Evolutionary conservation across 2,888 invertebrate species (phyloP).

Genomic region (Acanthopleura granulata): DNA sequence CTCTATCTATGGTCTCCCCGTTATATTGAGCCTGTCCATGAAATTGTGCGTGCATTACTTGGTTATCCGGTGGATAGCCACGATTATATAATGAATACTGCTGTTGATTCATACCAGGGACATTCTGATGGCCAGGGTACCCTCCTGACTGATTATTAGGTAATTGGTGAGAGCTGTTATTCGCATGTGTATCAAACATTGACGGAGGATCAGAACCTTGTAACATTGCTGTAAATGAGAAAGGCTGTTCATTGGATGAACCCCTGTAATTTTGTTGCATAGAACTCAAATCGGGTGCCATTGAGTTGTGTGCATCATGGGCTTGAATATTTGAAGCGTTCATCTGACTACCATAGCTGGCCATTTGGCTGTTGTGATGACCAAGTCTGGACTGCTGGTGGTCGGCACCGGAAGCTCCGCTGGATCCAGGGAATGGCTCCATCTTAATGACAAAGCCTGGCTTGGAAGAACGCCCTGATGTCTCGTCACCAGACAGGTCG

Average conservation of each 20-base stretch:
- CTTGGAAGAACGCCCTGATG: background rate
- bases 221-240: background rate
- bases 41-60: too few species aligned
- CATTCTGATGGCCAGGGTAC: background rate
- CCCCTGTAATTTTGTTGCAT: background rate
- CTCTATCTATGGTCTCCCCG: background rate
- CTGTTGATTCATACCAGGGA: too few species aligned
- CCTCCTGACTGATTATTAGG: background rate
- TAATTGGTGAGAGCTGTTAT: background rate
- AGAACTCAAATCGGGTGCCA: background rate
- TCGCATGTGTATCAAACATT: background rate
- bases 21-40: too few species aligned
- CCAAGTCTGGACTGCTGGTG: too few species aligned
- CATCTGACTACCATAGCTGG: too few species aligned
- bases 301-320: too few species aligned
- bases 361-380: too few species aligned
- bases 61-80: too few species aligned
- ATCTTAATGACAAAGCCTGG: constrained; percentile 5
- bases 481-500: background rate
- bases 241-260: background rate
- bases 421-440: background rate
- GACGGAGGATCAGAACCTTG: background rate
- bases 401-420: background rate
- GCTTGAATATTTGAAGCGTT: too few species aligned
- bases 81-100: too few species aligned